phyloP scores from a whole-genome alignment of 2,888 invertebrate genomes.

The Ophion ellenae region DNA sequence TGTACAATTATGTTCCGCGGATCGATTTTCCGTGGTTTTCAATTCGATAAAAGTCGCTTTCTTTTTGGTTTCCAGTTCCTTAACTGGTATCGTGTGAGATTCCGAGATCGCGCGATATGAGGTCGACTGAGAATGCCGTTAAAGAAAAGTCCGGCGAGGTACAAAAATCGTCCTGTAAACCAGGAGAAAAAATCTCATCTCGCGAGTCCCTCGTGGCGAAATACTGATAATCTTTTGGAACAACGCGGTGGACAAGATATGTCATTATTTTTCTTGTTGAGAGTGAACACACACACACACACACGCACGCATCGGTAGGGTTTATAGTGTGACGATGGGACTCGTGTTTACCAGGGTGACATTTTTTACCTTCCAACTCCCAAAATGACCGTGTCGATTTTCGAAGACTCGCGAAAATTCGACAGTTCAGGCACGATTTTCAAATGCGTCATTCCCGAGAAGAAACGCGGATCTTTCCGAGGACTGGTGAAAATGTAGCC shows the following conservation, averaged over 20 bases:
- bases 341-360: constrained; percentile 4
- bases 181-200: constrained; percentile 28
- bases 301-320: no score
- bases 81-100: constrained; percentile 1
- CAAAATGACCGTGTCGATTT: not conserved
- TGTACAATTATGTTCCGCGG: not conserved
- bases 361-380: not conserved
- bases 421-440: not conserved
- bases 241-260: constrained; percentile 62
- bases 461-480: not conserved
- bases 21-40: not conserved
- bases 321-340: constrained; percentile 14
- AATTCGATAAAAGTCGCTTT: not conserved
- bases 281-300: constrained; percentile 50
- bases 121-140: constrained; percentile 34
- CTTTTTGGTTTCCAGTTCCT: constrained; percentile 1
- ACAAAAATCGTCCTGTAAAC: constrained; percentile 39
- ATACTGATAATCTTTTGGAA: constrained; percentile 62
- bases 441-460: not conserved
- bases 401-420: not conserved
- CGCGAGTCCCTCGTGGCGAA: constrained; percentile 51
- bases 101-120: not conserved
- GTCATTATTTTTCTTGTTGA: constrained; percentile 42
- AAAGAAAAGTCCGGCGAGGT: constrained; percentile 51
- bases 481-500: not conserved